Evolutionary conservation across 35 echinoderm and acorn worm genomes (phyloP), one percentile per base, ranked within the genome.

Genomic region (Heliocidaris tuberculata): DNA sequence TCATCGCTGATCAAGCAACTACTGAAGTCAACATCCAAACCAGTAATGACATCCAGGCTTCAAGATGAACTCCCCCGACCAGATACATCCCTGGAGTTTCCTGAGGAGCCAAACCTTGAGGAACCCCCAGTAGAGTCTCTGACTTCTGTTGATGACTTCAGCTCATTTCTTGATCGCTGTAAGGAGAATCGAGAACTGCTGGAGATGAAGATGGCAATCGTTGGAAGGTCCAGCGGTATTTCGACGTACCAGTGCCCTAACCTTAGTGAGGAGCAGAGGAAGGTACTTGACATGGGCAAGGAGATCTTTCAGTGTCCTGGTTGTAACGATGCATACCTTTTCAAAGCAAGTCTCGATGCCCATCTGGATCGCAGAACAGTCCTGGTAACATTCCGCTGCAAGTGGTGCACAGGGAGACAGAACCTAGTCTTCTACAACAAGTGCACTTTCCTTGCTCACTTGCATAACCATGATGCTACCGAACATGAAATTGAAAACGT

Each of bases 391-490:
- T 49, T 59, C 30, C 91, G 29, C 29, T 93, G 91, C 50, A 59
- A 31, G 48, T 93, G 48, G 48, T 93, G 91, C 50, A 93, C 47
- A 13, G 91, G 47, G 50, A 93, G 50, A 93, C 16, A 59, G 29
- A 93, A 59, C 30, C 50, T 49, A n/a, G 47, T 93, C 50, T 93
- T 93, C 91, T 59, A 50, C 24, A 93, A 93, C 48, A 93, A 93
- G 91, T 93, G 91, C 91, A 93, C 48, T 52, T 93, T 93, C n/a
- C 91, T 93, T 32, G 91, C 91, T 31, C 91, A 93, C 50, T 31
- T 93, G 9, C 48, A 93, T 30, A 56, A 93, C 5, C 47, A 49
- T 31, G 29, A 59, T 13, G 48, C 29, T 52, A 52, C 47, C 12
- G 50, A 93, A 59, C 19, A 16, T 19, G 91, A 93, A 11, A 93